Percentiles rank a stretch among this genome's conserved stretches.
phyloP scores from a whole-genome alignment of 2,888 invertebrate genomes.

The Gnatocerus cornutus region DNA sequence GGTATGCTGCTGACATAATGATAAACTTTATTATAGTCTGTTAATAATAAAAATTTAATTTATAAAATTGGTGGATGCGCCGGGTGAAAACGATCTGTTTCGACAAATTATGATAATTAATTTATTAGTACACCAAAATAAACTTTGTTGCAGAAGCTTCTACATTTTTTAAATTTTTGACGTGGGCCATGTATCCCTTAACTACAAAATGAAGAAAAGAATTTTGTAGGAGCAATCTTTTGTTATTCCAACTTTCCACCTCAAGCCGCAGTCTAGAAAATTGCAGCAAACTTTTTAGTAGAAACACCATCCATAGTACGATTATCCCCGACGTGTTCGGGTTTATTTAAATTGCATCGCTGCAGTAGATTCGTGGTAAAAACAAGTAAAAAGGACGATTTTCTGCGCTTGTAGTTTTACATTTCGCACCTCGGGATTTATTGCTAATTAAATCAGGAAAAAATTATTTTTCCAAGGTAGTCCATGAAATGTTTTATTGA shows the following conservation, averaged over 20 bases:
- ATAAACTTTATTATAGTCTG: no score
- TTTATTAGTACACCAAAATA: no score
- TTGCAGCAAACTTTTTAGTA: slow-evolving; percentile 8
- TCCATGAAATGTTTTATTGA: slow-evolving; percentile 20
- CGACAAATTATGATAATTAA: no score
- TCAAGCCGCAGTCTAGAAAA: slow-evolving; percentile 5
- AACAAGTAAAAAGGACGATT: background rate
- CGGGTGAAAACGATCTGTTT: no score
- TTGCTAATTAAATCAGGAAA: slow-evolving; percentile 21
- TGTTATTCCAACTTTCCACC: slow-evolving; percentile 9
- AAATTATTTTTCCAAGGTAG: slow-evolving; percentile 23
- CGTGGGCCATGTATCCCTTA: no score
- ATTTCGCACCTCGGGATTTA: slow-evolving; percentile 25
- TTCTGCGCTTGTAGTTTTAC: slow-evolving; percentile 6
- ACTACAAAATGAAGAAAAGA: background rate
- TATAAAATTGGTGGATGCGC: no score
- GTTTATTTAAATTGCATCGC: slow-evolving; percentile 26
- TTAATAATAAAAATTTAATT: no score
- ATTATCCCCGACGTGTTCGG: slow-evolving; percentile 19
- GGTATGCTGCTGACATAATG: no score
- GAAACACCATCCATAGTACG: slow-evolving; percentile 10
- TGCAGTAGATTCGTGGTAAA: slow-evolving; percentile 15
- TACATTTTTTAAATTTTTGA: no score
- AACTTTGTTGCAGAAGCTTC: no score
- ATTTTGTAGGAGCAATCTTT: background rate